Conservation (phyloP, 2,113 vertebrate genomes). For the Muntiacus muntjak region DNA sequence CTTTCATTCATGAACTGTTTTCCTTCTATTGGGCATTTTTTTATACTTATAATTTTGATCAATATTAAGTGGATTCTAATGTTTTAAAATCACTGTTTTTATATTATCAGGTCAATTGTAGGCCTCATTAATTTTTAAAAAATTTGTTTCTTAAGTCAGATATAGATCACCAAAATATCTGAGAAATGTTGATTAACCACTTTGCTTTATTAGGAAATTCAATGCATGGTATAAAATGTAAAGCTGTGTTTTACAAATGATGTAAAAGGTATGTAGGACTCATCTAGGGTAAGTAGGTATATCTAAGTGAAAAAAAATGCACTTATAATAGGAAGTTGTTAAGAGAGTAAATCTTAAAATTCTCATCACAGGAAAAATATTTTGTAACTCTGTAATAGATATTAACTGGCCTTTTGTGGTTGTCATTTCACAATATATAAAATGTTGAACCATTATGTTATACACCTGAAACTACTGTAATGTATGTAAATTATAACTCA, state of each 20-base stretch:
- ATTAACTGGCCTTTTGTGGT: neutral
- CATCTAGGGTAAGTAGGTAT: neutral
- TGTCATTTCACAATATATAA: neutral
- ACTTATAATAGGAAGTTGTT: neutral
- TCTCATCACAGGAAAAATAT: neutral
- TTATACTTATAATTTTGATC: neutral
- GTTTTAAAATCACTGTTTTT: neutral
- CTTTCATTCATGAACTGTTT: neutral
- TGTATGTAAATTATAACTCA: neutral
- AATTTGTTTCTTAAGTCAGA: neutral
- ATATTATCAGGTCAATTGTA: neutral
- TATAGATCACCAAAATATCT: neutral
- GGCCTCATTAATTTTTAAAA: neutral
- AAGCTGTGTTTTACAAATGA: neutral
- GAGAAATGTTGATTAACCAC: neutral
- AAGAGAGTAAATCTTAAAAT: neutral
- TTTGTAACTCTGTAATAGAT: neutral
- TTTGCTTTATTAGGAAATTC: slow-evolving; percentile 4
- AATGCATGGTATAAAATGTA: neutral
- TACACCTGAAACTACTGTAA: neutral
- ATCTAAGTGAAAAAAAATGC: neutral
- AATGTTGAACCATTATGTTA: neutral
- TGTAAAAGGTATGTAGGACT: neutral
- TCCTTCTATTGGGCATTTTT: neutral
- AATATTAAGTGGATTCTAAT: neutral